A percentile compares a stretch with the other conserved stretches of the same genome.
These are phyloP conservation scores for Drosophila watanabei DNA, from an alignment of 1,140 invertebrate species.

Conservation along the genomic window DNA sequence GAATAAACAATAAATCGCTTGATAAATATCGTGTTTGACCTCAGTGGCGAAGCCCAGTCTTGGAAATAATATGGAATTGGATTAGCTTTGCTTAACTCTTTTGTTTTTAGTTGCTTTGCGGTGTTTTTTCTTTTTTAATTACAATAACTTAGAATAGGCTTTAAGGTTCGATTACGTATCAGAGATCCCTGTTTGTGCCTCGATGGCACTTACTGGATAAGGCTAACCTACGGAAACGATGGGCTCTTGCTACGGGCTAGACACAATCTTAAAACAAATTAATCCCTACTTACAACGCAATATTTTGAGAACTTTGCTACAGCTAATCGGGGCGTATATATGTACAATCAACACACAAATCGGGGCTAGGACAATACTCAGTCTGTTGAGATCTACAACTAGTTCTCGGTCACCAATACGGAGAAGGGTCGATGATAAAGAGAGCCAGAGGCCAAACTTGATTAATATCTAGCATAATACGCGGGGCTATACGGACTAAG, in stretches of 20 bases:
- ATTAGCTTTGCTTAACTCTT: slow-evolving; percentile 32
- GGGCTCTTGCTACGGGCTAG: slow-evolving; percentile 40
- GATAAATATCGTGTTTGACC: slow-evolving; percentile 36
- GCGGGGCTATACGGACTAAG: not conserved
- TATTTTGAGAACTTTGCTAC: slow-evolving; percentile 60
- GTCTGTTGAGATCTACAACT: slow-evolving; percentile 83
- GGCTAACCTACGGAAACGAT: slow-evolving; percentile 61
- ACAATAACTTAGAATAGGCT: slow-evolving; percentile 32
- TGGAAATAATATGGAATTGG: slow-evolving; percentile 57
- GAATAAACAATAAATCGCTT: slow-evolving; percentile 37
- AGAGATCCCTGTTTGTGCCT: slow-evolving; percentile 66
- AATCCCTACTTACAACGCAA: slow-evolving; percentile 14
- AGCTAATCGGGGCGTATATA: not conserved
- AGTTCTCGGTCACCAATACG: slow-evolving; percentile 30
- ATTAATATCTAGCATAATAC: slow-evolving; percentile 42
- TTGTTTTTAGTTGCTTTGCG: slow-evolving; percentile 15
- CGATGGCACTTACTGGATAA: slow-evolving; percentile 71
- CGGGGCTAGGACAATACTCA: slow-evolving; percentile 63
- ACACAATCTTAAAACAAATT: slow-evolving; percentile 10
- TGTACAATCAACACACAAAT: slow-evolving; percentile 7
- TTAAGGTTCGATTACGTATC: slow-evolving; percentile 61
- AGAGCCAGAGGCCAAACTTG: slow-evolving; percentile 60
- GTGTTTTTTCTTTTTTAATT: slow-evolving; percentile 4
- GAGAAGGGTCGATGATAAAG: slow-evolving; percentile 43
- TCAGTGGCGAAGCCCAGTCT: slow-evolving; percentile 64